Evolutionary conservation across 2,113 vertebrate genomes (phyloP), one percentile per base, ranked within the genome.

Genomic region (Camelus dromedarius): DNA sequence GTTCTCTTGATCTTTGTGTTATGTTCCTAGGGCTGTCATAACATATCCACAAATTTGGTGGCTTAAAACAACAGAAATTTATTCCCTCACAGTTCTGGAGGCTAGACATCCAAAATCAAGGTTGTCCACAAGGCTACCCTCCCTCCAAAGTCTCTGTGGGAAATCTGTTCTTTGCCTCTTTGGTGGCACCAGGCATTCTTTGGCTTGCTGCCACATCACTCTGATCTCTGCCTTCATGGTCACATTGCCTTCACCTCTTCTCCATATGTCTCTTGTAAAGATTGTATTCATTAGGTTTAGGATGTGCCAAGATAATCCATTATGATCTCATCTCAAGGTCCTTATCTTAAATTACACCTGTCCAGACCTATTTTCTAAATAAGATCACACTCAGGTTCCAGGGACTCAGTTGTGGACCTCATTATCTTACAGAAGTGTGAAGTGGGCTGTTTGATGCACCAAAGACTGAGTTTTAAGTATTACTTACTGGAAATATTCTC

Each of bases 401-500:
- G 22, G 20, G 12, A 50, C 79, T 46, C 67, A 18, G 50, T 50
- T 46, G 4, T 19, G 5, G n/a, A 85, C 32, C 42, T 20, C 12
- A 77, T 32, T 70, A 35, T 15, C 30, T 79, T 42, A 84, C 5
- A 88, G 73, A 80, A 73, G 5, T 83, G 69, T 75, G 6, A 48
- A 82, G 48, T 35, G 7, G 38, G 38, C 28, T 38, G 1, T 81
- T 91, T 70, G 80, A 58, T 67, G 85, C 2, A 76, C 2, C 20
- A 38, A 92, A 69, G 42, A 2, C 26, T 66, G 38, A 8, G 26
- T 54, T 89, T 75, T 48, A 93, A 46, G 15, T 54, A 60, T 79
- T 93, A 54, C 58, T 84, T 88, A 38, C n/a, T 85, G 30, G 56
- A 81, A 56, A 93, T 52, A 84, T 54, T 95, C 69, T 82, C 38